Evolutionary conservation across 2,888 invertebrate species (phyloP), one percentile per base, ranked within the genome.

Genomic region (Syrphus vitripennis): DNA sequence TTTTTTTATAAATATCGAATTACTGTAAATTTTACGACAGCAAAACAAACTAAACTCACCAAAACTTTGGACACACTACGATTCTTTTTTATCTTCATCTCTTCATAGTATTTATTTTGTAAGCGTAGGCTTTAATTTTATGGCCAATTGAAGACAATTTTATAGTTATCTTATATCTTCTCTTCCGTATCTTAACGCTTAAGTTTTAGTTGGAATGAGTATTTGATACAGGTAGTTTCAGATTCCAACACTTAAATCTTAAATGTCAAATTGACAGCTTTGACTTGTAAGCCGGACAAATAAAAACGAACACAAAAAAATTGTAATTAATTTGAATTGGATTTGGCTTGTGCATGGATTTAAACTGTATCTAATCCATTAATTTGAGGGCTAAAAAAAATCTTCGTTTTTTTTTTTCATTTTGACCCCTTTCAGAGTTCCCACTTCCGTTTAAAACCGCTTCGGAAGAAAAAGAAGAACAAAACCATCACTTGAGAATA

Each of bases 111-210:
- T 59, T 19, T 53, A 14, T 59, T 59, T 59, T 59, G 1, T 37
- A 19, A 65, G 45, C 37, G 65, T 65, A 65, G 65, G 65, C 29
- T 45, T 65, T 16, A 65, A 19, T 65, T 63, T 45, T 65, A 65
- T 65, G 45, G 65, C 29, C 65, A 65, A 65, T 65, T 45, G 45
- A 65, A 19, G 45, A 65, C 19, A 29, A 45, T 45, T 65, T 65
- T 65, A 65, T 65, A 19, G 16, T 19, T 34, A 57, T 57, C 31
- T 57, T 55, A 31, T 55, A 40, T 42, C 42, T 29, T 7, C 9
- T 29, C 26, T 40, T 61, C 29, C n/a, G 9, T 26, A 65, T 65
- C 45, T 65, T 45, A 45, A 65, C 2, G 45, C 45, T 65, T 14
- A 4, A 45, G 29, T 65, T 65, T 65, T 31, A 65, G 1, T 45